phyloP scores from a whole-genome alignment of 2,797 vertebrate genomes.

The Momotus momota region DNA sequence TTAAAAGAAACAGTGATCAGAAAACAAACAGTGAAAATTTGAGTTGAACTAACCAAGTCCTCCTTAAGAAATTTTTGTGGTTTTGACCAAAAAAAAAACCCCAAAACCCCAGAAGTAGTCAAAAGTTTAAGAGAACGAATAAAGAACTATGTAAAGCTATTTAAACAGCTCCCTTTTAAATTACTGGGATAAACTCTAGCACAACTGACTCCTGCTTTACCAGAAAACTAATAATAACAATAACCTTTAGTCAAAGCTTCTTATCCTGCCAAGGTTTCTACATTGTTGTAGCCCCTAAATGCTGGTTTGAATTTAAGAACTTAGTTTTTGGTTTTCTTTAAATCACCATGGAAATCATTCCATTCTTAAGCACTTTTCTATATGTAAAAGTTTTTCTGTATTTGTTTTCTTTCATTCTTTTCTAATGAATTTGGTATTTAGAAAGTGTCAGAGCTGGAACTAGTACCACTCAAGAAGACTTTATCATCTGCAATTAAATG shows the following conservation, averaged over 20 bases:
- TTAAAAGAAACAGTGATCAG: not conserved
- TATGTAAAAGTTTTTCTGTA: not conserved
- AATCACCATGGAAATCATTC: not conserved
- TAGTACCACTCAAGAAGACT: not conserved
- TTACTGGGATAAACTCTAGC: not conserved
- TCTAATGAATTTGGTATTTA: not conserved
- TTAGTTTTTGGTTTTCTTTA: not conserved
- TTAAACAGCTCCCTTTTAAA: not conserved
- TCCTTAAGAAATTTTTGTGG: constrained; percentile 26
- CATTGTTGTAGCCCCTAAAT: not conserved
- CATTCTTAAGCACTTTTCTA: not conserved
- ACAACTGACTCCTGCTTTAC: not conserved
- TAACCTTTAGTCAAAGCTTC: not conserved
- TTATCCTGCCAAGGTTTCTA: not conserved
- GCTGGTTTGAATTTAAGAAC: not conserved
- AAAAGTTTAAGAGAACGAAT: not conserved
- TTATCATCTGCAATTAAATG: not conserved
- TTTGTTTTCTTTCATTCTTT: not conserved
- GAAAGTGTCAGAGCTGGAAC: not conserved
- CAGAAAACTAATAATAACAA: not conserved
- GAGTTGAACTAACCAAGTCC: not conserved
- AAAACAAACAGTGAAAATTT: not conserved
- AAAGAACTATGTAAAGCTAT: not conserved
- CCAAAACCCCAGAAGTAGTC: not conserved
- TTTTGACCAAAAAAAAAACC: not conserved